Percentiles rank a stretch among this genome's conserved stretches.
Conservation (phyloP, 2,113 vertebrate genomes). For the Aspiorhynchus laticeps region DNA sequence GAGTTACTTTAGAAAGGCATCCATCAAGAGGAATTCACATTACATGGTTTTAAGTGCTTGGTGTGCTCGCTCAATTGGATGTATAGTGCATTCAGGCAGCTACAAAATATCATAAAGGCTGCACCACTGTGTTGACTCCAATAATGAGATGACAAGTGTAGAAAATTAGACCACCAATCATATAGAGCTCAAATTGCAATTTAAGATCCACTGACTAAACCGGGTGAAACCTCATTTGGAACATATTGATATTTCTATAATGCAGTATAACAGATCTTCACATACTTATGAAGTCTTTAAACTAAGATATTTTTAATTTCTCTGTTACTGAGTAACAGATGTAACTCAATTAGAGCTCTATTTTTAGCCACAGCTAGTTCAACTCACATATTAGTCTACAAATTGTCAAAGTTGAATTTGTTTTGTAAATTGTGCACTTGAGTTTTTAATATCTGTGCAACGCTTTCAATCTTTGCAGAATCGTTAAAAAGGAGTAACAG, state of each 20-base stretch:
- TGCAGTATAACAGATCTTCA: background rate
- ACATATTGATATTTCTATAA: slow-evolving; percentile 20
- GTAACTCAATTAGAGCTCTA: background rate
- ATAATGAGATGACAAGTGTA: background rate
- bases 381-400: background rate
- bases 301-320: background rate
- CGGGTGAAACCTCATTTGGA: slow-evolving; percentile 16
- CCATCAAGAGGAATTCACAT: background rate
- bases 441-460: background rate
- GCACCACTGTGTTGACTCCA: background rate
- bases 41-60: background rate
- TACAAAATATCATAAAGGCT: background rate
- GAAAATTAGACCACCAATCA: slow-evolving; percentile 6
- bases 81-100: background rate
- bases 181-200: background rate
- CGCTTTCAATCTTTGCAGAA: background rate
- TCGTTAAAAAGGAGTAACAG: background rate
- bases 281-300: background rate
- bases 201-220: background rate
- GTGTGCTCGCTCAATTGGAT: background rate
- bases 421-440: background rate
- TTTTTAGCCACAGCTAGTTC: background rate
- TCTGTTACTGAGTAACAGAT: background rate
- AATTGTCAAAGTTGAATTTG: background rate
- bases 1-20: background rate